phyloP scores from a whole-genome alignment of 2,888 invertebrate genomes.

The Desoria tigrina region DNA sequence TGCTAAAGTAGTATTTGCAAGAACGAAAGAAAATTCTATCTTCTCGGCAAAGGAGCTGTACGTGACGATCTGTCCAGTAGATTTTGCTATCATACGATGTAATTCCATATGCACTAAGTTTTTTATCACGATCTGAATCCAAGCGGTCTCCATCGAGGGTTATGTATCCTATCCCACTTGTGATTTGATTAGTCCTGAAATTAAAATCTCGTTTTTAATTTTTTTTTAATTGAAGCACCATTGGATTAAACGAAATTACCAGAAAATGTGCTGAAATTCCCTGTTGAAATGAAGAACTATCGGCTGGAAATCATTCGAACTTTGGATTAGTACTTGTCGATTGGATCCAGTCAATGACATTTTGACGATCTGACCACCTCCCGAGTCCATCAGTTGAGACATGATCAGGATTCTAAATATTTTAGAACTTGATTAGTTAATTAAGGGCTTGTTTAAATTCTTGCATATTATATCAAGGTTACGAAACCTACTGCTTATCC shows the following conservation, averaged over 20 bases:
- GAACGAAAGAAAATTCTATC: conserved; percentile 33
- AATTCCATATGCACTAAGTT: conserved; percentile 45
- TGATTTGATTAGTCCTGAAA: conserved; percentile 47
- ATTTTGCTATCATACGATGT: conserved; percentile 41
- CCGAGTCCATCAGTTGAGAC: conserved; percentile 56
- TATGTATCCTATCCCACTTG: conserved; percentile 43
- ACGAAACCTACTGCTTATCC: conserved; percentile 68
- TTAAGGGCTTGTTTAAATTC: too few species aligned
- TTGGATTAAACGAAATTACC: too few species aligned
- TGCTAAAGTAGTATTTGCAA: too few species aligned
- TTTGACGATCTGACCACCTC: conserved; percentile 63
- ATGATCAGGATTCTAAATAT: conserved; percentile 63
- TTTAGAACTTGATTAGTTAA: too few species aligned
- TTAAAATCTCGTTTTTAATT: too few species aligned
- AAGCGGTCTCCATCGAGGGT: conserved; percentile 38
- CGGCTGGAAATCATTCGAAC: conserved; percentile 58
- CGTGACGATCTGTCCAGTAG: conserved; percentile 49
- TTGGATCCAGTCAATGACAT: conserved; percentile 69
- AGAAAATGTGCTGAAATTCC: conserved; percentile 64
- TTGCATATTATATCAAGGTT: too few species aligned
- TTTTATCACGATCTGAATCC: too few species aligned
- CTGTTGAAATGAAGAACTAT: conserved; percentile 63
- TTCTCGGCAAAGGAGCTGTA: conserved; percentile 26
- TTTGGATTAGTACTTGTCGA: conserved; percentile 58
- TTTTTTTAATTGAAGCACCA: too few species aligned